Evolutionary conservation across 2,888 invertebrate species (phyloP), one percentile per base, ranked within the genome.

Genomic region (Zhengitettix transpicula): DNA sequence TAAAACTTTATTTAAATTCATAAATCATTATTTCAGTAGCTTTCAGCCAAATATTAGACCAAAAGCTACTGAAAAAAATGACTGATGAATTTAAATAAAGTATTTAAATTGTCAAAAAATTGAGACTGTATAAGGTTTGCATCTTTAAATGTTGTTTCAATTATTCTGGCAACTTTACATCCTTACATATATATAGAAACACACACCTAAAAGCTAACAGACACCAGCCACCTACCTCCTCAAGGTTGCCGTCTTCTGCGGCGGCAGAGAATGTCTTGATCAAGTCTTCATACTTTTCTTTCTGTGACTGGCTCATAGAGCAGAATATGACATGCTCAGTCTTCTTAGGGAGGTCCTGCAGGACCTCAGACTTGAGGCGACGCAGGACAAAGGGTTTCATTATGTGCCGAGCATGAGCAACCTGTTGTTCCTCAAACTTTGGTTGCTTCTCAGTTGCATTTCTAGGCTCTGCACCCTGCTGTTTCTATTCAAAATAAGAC

Each of bases 331-430:
- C 79, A 57, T 80, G 75, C 64, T 92, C 89, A 2, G 77, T 80
- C 74, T 97, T 98, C 67, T 79, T 74, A 0, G 97, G 97, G 67
- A 98, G 74, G 72, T 92, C 89, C 60, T 83, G 81, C 0, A 92
- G 77, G 0, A 95, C 95, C 67, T 95, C 91, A 28, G 80, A 75
- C 73, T 97, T 97, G 55, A 96, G 75, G 60, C 98, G 77, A 16
- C 97, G 77, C 54, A 98, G 77, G 5, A 97, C 84, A 72, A 98
- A 98, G 0, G 98, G 98, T 71, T 89, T 89, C 89, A 98, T 94
- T 65, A 98, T 96, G 57, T 87, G 80, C 71, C 97, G 96, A 0
- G 97, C 97, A 68, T 95, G 90, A 14, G 84, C 84, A 53, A 98
- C 89, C 72, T 94, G 89, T 60, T 89, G 86, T 69, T 84, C 82